Conservation (phyloP, 2,113 vertebrate genomes). For the Dicaeum eximium region DNA sequence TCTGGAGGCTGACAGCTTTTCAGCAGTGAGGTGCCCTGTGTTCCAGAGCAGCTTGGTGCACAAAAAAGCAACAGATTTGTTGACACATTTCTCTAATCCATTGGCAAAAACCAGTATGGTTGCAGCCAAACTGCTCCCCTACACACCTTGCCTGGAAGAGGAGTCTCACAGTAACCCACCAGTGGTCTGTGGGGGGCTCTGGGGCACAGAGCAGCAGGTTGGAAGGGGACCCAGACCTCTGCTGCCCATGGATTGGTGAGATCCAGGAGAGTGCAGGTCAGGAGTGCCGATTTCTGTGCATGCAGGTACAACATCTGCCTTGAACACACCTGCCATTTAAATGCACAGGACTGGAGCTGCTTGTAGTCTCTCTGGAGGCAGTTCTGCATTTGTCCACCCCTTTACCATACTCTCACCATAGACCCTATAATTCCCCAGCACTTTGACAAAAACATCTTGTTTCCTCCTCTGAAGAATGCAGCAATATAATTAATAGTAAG, state of each 20-base stretch:
- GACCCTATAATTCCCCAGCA: not conserved
- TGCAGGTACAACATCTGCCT: not conserved
- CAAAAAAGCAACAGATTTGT: not conserved
- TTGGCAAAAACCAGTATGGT: rapidly evolving
- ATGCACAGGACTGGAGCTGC: not conserved
- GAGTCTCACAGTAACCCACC: not conserved
- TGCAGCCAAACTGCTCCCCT: not conserved
- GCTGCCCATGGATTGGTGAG: rapidly evolving
- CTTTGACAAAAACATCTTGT: not conserved
- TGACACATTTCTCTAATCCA: not conserved
- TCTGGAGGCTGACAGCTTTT: not conserved
- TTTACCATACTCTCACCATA: not conserved
- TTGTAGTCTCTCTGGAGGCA: not conserved
- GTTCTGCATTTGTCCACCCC: not conserved
- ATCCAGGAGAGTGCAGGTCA: too few species aligned
- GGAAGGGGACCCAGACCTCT: not conserved
- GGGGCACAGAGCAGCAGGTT: rapidly evolving
- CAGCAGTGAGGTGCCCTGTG: not conserved
- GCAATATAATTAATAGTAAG: not conserved
- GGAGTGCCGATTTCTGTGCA: rapidly evolving
- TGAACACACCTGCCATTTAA: not conserved
- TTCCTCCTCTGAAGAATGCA: not conserved
- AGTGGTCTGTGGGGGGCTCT: not conserved
- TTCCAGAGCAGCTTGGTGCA: not conserved
- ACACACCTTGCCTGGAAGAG: not conserved